phyloP scores from a whole-genome alignment of 2,888 invertebrate species.

The Limenitis camilla region DNA sequence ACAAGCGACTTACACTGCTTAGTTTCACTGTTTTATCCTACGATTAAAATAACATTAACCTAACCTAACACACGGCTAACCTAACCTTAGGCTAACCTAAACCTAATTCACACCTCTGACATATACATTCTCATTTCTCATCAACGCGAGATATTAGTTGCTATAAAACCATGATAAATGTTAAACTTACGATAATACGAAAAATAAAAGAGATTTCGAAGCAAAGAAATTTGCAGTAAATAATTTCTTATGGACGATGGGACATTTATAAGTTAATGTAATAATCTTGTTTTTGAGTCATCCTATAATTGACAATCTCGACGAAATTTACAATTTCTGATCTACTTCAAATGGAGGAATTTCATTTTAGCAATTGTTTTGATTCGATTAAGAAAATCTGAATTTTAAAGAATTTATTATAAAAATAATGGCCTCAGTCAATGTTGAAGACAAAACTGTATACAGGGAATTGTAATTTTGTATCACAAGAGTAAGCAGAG shows the following conservation, averaged over 20 bases:
- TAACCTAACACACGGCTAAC: too few species aligned
- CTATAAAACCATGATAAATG: too few species aligned
- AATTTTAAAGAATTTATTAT: neutral
- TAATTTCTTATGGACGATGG: conserved; percentile 44
- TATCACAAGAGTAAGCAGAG: too few species aligned
- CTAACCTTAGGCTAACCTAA: too few species aligned
- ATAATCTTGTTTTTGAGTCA: conserved; percentile 49
- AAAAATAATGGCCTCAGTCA: neutral
- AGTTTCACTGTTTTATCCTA: too few species aligned
- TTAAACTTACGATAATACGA: neutral
- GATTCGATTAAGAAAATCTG: conserved; percentile 2
- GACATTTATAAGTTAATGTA: conserved; percentile 62
- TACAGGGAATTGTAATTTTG: too few species aligned
- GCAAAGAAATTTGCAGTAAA: neutral
- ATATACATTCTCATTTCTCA: too few species aligned
- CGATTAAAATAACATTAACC: too few species aligned
- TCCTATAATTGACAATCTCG: conserved; percentile 33
- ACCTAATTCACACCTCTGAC: too few species aligned
- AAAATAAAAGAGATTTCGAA: neutral
- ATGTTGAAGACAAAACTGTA: too few species aligned
- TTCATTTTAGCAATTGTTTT: conserved; percentile 7
- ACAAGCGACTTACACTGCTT: too few species aligned
- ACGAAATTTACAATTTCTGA: conserved; percentile 1
- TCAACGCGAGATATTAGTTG: too few species aligned
- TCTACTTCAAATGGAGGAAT: conserved; percentile 1